A percentile compares a stretch with the other conserved stretches of the same genome.
These are phyloP conservation scores for Metallyticus violacea DNA, from an alignment of 2,888 invertebrate species.

Conservation along the genomic window DNA sequence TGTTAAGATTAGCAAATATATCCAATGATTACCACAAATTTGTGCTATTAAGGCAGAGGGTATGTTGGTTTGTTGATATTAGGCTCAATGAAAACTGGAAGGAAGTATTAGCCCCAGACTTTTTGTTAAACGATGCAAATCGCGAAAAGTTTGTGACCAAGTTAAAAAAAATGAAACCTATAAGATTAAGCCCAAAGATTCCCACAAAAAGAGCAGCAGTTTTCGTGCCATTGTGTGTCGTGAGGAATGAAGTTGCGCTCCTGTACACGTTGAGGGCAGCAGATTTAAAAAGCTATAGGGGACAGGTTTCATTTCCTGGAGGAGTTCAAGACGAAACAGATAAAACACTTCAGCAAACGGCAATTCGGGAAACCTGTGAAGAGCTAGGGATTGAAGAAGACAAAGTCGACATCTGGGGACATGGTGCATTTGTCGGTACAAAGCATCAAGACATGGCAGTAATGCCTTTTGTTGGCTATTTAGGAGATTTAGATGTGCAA, in stretches of 20 bases:
- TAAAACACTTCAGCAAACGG: slow-evolving; percentile 62
- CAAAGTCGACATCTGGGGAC: slow-evolving; percentile 68
- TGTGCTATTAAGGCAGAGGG: neutral
- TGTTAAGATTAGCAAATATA: too few relatives aligned
- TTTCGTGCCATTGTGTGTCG: slow-evolving; percentile 73
- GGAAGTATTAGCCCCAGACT: neutral
- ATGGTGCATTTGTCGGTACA: slow-evolving; percentile 51
- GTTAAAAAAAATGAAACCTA: slow-evolving; percentile 34
- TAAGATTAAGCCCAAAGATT: slow-evolving; percentile 30
- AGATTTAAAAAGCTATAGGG: slow-evolving; percentile 65
- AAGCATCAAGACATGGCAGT: slow-evolving; percentile 57
- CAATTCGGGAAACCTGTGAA: slow-evolving; percentile 80
- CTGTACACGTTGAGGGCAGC: slow-evolving; percentile 78
- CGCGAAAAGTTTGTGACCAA: slow-evolving; percentile 41
- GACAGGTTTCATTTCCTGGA: slow-evolving; percentile 84
- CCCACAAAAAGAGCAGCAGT: slow-evolving; percentile 64
- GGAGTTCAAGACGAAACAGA: slow-evolving; percentile 67
- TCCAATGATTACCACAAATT: too few relatives aligned
- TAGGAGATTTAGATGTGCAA: slow-evolving; percentile 54
- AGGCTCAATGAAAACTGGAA: neutral
- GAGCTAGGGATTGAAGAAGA: slow-evolving; percentile 69
- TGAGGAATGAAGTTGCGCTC: slow-evolving; percentile 65
- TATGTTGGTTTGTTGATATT: neutral
- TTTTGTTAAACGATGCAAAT: slow-evolving; percentile 24
- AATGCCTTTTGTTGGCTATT: slow-evolving; percentile 68